phyloP scores from a whole-genome alignment of 1,140 invertebrate genomes.

The Drosophila fuyamai region DNA sequence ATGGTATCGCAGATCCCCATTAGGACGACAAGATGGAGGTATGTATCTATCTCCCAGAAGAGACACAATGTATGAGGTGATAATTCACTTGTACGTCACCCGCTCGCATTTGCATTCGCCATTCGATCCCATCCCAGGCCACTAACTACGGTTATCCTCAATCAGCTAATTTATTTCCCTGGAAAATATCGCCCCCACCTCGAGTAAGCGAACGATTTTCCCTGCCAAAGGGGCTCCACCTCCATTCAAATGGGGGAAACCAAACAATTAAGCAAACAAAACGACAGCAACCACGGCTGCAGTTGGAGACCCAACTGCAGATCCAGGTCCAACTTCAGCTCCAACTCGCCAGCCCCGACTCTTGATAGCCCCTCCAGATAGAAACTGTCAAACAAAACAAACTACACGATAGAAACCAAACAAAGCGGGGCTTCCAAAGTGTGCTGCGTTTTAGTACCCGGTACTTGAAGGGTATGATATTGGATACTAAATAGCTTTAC shows the following conservation, averaged over 20 bases:
- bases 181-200: slow-evolving; percentile 47
- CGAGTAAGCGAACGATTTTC: slow-evolving; percentile 32
- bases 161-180: slow-evolving; percentile 60
- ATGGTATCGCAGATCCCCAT: slow-evolving; percentile 22
- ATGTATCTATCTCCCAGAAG: slow-evolving; percentile 14
- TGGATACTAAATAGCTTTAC: too few species aligned
- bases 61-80: slow-evolving; percentile 39
- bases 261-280: slow-evolving; percentile 77
- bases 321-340: slow-evolving; percentile 18
- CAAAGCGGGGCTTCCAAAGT: slow-evolving; percentile 64
- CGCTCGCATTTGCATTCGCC: slow-evolving; percentile 39
- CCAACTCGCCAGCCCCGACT: slow-evolving; percentile 29
- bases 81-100: slow-evolving; percentile 47
- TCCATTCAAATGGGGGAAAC: slow-evolving; percentile 33
- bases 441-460: slow-evolving; percentile 55
- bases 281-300: slow-evolving; percentile 51
- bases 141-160: slow-evolving; percentile 50
- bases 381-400: slow-evolving; percentile 80
- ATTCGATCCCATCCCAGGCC: slow-evolving; percentile 11
- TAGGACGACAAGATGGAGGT: slow-evolving; percentile 40
- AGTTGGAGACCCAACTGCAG: slow-evolving; percentile 9
- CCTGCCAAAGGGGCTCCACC: slow-evolving; percentile 22
- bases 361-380: slow-evolving; percentile 58
- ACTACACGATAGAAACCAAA: slow-evolving; percentile 67
- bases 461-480: slow-evolving; percentile 9